phyloP scores from a whole-genome alignment of 2,888 invertebrate species.

The Gymnocheta viridis region DNA sequence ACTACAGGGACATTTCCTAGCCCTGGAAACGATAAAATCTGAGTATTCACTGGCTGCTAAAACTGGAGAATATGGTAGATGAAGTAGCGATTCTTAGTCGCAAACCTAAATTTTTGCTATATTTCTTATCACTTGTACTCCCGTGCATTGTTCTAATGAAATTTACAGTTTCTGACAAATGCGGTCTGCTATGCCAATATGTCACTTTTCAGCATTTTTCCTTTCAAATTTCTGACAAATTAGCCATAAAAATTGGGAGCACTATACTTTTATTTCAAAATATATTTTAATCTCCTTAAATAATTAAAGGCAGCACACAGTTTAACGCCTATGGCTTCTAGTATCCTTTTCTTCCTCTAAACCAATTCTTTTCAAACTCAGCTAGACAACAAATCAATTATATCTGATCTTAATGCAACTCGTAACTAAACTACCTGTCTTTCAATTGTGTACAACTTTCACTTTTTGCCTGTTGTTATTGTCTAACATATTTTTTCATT shows the following conservation, averaged over 20 bases:
- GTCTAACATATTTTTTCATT: background rate
- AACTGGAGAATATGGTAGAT: too few relatives aligned
- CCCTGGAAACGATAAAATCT: too few relatives aligned
- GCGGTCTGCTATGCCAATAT: background rate
- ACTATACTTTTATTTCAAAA: background rate
- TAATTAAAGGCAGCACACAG: background rate
- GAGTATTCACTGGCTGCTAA: too few relatives aligned
- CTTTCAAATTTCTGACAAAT: slow-evolving; percentile 34
- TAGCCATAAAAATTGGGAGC: background rate
- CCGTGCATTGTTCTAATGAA: too few relatives aligned
- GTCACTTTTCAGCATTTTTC: slow-evolving; percentile 32
- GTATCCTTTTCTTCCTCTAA: background rate
- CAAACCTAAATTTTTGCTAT: too few relatives aligned
- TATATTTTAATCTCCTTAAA: background rate
- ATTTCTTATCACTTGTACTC: too few relatives aligned
- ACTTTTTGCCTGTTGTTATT: slow-evolving; percentile 31
- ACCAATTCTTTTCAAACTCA: background rate
- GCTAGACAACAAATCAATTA: slow-evolving; percentile 53
- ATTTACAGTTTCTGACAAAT: background rate
- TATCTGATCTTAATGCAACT: background rate
- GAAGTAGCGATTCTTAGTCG: too few relatives aligned
- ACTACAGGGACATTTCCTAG: too few relatives aligned
- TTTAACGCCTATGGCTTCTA: slow-evolving; percentile 21
- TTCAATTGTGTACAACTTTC: slow-evolving; percentile 43
- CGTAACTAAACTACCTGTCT: slow-evolving; percentile 30